These are phyloP conservation scores for Cottoperca gobio DNA, from an alignment of 2,797 vertebrate genomes.

Conservation along the genomic window DNA sequence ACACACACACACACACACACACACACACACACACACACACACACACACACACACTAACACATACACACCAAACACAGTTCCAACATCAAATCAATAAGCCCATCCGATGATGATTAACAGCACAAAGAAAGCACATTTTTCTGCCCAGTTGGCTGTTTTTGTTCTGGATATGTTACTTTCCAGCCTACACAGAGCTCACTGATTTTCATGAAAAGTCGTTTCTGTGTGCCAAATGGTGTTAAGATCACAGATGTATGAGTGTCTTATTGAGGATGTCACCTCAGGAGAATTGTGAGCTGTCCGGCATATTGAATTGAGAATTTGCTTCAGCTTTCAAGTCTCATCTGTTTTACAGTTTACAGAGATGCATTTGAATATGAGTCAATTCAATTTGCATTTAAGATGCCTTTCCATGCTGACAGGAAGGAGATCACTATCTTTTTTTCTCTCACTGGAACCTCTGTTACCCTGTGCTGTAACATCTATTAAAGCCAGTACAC, in stretches of 20 bases:
- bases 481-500: slow-evolving; percentile 31
- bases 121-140: slow-evolving; percentile 46
- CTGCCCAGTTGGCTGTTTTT: slow-evolving; percentile 46
- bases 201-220: slow-evolving; percentile 58
- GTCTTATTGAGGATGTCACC: slow-evolving; percentile 62
- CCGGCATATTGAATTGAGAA: slow-evolving; percentile 55
- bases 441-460: slow-evolving; percentile 25
- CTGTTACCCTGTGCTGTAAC: slow-evolving; percentile 15
- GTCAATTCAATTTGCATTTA: slow-evolving; percentile 60
- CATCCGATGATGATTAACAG: slow-evolving; percentile 56
- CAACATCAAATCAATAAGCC: slow-evolving; percentile 61
- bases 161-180: slow-evolving; percentile 41
- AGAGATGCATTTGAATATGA: slow-evolving; percentile 62
- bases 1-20: slow-evolving; percentile 19
- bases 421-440: slow-evolving; percentile 37
- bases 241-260: slow-evolving; percentile 58
- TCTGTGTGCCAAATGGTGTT: slow-evolving; percentile 61
- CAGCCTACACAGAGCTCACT: slow-evolving; percentile 45
- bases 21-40: neutral
- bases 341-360: slow-evolving; percentile 64
- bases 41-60: slow-evolving; percentile 1
- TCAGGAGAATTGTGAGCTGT: slow-evolving; percentile 60
- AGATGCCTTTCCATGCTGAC: slow-evolving; percentile 28
- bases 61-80: slow-evolving; percentile 6
- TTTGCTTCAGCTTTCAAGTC: slow-evolving; percentile 58